Base-by-base conservation (phyloP, 2,113 vertebrate species). In the Danionella cerebrum region DNA sequence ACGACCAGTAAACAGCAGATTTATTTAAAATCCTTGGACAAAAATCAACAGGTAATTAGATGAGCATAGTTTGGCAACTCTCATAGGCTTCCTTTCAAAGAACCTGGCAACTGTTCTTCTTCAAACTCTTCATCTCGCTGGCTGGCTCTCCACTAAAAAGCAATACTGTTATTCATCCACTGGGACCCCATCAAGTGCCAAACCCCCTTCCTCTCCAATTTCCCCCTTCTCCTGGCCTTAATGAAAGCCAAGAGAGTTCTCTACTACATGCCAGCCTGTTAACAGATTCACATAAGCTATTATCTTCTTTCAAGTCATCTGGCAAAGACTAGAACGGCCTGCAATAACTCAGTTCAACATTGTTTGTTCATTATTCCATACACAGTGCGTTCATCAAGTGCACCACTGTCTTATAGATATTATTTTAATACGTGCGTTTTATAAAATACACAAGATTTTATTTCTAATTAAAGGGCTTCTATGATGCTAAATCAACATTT, bases 61-160 rank as follows among this genome's bases (percentile, higher is more conserved):
- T 74, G 27, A 35, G 25, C 41, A 9, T 18, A 10, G 16, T 42
- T 55, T 53, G 65, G 63, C 65, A 57, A 42, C 42, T 25, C 57
- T 76, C 76, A 72, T 80, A 65, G 55, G 67, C 69, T 75, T 82
- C 72, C 2, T 64, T 69, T 77, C 67, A 64, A 72, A 83, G 81
- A 84, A 78, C 84, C 80, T 73, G 48, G 84, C 78, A 83, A 85
- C 82, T 74, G 71, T 75, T 71, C 21, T 62, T 57, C 69, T 62
- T 78, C 45, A 70, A 80, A 71, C 47, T 78, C 78, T 76, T 78
- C 71, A 81, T 80, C 79, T 78, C 67, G 75, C 64, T 81, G 80
- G 68, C 79, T 80, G 79, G 71, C 70, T 71, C 53, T 55, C 24
- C 21, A 70, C 70, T 27, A 67, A 67, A 67, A 70, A 60, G 41